Percentiles rank a stretch among this genome's conserved stretches.
phyloP scores from a whole-genome alignment of 2,113 vertebrate species.

The Oryzias woworae region DNA sequence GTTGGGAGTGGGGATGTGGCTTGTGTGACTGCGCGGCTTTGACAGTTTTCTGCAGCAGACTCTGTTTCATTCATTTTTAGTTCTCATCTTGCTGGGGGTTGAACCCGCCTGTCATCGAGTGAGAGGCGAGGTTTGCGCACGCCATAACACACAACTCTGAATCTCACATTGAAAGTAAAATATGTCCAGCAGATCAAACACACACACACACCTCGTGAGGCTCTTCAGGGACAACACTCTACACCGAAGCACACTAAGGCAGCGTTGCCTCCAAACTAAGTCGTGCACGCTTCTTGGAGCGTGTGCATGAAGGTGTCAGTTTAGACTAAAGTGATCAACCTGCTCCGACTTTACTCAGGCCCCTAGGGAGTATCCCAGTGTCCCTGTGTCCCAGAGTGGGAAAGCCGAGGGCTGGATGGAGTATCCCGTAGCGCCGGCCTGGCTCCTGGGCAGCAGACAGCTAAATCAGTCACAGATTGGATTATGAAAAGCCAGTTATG shows the following conservation, averaged over 20 bases:
- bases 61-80: no score
- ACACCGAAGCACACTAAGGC: conserved; percentile 59
- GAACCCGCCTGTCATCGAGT: no score
- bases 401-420: conserved; percentile 76
- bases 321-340: conserved; percentile 85
- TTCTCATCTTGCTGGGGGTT: no score
- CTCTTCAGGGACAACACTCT: conserved; percentile 58
- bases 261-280: conserved; percentile 41
- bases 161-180: conserved; percentile 50
- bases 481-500: conserved; percentile 56
- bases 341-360: conserved; percentile 38
- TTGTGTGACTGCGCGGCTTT: no score
- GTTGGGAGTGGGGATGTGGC: no score
- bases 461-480: conserved; percentile 94
- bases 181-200: conserved; percentile 61
- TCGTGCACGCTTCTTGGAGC: conserved; percentile 52
- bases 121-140: conserved; percentile 23
- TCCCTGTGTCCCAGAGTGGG: conserved; percentile 59
- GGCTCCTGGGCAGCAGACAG: conserved; percentile 85
- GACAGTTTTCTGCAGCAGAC: no score
- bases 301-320: conserved; percentile 81
- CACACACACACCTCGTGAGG: conserved; percentile 34
- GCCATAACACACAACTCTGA: conserved; percentile 68
- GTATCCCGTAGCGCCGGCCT: conserved; percentile 81
- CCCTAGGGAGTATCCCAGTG: conserved; percentile 60